A percentile compares a stretch with the other conserved stretches of the same genome.
phyloP scores from a whole-genome alignment of 2,888 invertebrate genomes.

The Erebia ligea region DNA sequence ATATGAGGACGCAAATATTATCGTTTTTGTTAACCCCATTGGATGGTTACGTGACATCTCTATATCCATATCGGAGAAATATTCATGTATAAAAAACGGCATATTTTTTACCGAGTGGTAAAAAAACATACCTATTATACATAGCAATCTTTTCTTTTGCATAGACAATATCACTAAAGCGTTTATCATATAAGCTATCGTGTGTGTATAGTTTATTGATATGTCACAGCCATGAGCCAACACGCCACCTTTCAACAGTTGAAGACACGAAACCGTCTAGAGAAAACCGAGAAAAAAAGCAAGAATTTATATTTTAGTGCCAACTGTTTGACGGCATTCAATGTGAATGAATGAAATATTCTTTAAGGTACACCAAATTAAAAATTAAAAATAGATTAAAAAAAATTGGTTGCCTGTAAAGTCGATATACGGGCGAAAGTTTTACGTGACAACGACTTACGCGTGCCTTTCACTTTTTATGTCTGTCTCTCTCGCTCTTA shows the following conservation, averaged over 20 bases:
- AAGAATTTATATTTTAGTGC: slow-evolving; percentile 1
- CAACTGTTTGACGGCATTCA: background rate
- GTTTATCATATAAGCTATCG: slow-evolving; percentile 9
- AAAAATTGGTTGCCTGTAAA: no score
- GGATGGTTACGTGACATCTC: no score
- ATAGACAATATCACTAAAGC: background rate
- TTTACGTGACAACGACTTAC: no score
- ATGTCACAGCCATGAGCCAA: slow-evolving; percentile 11
- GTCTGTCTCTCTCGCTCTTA: no score
- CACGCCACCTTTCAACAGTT: slow-evolving; percentile 2
- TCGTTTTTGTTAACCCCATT: no score
- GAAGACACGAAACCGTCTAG: background rate
- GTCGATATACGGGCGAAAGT: no score
- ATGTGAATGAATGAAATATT: no score
- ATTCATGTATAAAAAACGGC: background rate
- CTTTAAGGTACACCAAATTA: no score
- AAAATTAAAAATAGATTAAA: no score
- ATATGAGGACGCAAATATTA: no score
- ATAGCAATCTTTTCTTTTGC: background rate
- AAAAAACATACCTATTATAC: background rate
- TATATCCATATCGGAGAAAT: no score
- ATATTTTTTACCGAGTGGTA: background rate
- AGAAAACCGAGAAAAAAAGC: background rate
- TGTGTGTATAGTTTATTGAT: slow-evolving; percentile 19
- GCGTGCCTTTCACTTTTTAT: no score